A percentile compares a stretch with the other conserved stretches of the same genome.
phyloP scores from a whole-genome alignment of 1,140 invertebrate genomes.

The Patella vulgata region DNA sequence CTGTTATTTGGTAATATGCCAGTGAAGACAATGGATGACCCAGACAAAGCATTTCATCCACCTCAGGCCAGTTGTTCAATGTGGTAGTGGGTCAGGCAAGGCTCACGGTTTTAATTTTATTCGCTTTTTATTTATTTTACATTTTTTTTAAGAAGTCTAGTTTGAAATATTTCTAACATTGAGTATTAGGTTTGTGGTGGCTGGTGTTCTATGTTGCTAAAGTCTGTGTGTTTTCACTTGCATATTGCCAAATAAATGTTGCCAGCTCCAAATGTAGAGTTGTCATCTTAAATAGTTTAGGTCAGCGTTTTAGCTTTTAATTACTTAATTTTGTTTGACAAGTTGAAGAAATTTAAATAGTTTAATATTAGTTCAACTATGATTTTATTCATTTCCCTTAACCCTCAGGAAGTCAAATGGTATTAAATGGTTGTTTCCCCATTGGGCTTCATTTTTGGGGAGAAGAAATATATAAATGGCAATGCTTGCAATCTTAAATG shows the following conservation, averaged over 20 bases:
- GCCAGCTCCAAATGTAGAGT: too few species aligned
- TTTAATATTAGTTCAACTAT: not conserved
- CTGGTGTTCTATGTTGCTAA: slow-evolving; percentile 1
- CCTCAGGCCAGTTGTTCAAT: not conserved
- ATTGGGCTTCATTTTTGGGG: too few species aligned
- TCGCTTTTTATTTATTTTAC: not conserved
- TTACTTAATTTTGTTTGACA: not conserved
- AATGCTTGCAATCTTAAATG: too few species aligned
- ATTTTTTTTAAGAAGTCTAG: not conserved
- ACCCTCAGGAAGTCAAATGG: too few species aligned
- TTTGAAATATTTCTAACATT: too few species aligned
- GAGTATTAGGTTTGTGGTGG: too few species aligned
- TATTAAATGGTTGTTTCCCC: too few species aligned
- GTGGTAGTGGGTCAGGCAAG: too few species aligned
- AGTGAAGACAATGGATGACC: slow-evolving; percentile 2
- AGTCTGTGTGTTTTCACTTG: slow-evolving; percentile 1
- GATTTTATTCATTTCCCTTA: too few species aligned
- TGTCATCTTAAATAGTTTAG: not conserved
- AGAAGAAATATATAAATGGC: too few species aligned
- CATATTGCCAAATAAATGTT: slow-evolving; percentile 2
- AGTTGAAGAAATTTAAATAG: not conserved
- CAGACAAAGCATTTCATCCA: not conserved
- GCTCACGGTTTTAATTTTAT: not conserved
- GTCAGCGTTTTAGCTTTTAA: not conserved
- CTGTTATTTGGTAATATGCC: slow-evolving; percentile 15